Evolutionary conservation across 53 echinoderm and acorn worm genomes (phyloP).

Genomic region (Luidia sarsii): DNA sequence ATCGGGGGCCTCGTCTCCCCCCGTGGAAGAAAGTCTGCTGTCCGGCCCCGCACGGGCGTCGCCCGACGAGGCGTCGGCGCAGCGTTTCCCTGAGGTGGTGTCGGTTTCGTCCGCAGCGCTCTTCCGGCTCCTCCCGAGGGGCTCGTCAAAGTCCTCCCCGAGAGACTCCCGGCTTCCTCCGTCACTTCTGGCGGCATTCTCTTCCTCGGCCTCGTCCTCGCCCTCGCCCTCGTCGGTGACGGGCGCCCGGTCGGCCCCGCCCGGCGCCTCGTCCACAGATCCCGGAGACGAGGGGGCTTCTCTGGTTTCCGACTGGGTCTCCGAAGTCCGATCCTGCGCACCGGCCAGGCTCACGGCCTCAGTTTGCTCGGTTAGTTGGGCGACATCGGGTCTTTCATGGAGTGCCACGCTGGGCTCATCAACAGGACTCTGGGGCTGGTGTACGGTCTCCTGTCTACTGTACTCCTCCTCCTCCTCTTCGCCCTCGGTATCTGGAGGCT

Average conservation of each 20-base stretch:
- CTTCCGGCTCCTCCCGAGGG: too few species aligned
- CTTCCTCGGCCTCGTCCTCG: slow-evolving; percentile 19
- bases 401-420: background rate
- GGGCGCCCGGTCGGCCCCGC: slow-evolving; percentile 37
- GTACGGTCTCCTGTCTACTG: background rate
- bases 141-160: background rate
- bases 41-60: too few species aligned
- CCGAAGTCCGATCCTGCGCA: too few species aligned
- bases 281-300: background rate
- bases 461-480: background rate
- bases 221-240: slow-evolving; percentile 43
- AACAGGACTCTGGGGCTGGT: background rate
- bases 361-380: slow-evolving; percentile 26
- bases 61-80: too few species aligned
- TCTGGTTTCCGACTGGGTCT: background rate
- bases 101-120: too few species aligned
- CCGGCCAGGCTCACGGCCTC: slow-evolving; percentile 13
- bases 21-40: too few species aligned
- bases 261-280: slow-evolving; percentile 17
- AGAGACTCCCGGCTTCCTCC: background rate
- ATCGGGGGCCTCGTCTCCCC: too few species aligned
- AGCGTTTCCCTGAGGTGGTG: too few species aligned
- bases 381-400: background rate
- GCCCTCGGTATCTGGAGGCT: too few species aligned
- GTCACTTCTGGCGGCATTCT: background rate